phyloP scores from a whole-genome alignment of 2,888 invertebrate species.

The Nasonia oneida region DNA sequence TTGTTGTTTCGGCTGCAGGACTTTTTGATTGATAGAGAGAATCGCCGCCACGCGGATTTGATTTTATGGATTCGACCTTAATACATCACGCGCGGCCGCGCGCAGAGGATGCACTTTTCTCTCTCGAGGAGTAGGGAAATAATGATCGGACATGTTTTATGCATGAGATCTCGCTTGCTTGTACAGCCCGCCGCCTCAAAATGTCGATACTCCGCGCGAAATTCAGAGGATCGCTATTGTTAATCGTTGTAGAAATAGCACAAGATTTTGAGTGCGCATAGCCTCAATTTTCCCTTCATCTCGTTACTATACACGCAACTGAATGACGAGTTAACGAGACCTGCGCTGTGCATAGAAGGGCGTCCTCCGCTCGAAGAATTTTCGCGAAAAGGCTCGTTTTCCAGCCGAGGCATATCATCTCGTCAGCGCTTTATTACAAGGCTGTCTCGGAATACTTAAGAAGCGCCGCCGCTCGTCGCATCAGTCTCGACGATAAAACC shows the following conservation, averaged over 20 bases:
- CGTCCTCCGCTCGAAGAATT: neutral
- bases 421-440: conserved; percentile 43
- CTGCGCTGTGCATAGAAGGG: neutral
- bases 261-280: neutral
- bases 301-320: neutral
- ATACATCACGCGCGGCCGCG: neutral
- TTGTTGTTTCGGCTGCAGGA: neutral
- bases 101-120: neutral
- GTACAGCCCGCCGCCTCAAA: neutral
- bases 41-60: neutral
- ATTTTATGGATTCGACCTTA: conserved; percentile 9
- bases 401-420: neutral
- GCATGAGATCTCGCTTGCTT: neutral
- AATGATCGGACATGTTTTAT: conserved; percentile 7
- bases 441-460: conserved; percentile 33
- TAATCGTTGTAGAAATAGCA: too few relatives aligned
- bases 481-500: conserved; percentile 6
- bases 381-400: conserved; percentile 28
- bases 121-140: neutral
- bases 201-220: neutral
- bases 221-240: neutral
- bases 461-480: neutral
- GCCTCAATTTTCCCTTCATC: neutral
- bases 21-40: neutral
- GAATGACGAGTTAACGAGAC: conserved; percentile 42